These are phyloP conservation scores for Coturnix japonica DNA, from an alignment of 2,113 vertebrate species.

Conservation along the genomic window DNA sequence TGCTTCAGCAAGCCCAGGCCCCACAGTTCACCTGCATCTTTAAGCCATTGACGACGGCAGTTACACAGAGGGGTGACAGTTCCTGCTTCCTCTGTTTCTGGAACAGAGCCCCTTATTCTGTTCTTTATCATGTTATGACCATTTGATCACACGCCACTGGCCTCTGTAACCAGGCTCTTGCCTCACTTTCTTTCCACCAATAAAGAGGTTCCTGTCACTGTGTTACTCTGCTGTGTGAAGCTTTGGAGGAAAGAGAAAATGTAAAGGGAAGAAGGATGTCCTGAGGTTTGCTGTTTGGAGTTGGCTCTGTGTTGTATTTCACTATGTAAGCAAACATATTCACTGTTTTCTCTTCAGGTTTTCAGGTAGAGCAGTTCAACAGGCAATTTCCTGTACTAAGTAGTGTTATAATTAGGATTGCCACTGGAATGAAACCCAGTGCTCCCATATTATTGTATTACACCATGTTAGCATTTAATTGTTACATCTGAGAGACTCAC, in stretches of 20 bases:
- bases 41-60: neutral
- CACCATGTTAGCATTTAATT: slow-evolving; percentile 57
- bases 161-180: slow-evolving; percentile 60
- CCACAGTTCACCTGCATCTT: slow-evolving; percentile 1
- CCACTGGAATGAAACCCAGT: slow-evolving; percentile 64
- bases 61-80: neutral
- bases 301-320: neutral
- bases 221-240: neutral
- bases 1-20: neutral
- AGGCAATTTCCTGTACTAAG: slow-evolving; percentile 54
- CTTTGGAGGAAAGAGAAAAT: neutral
- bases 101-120: slow-evolving; percentile 14
- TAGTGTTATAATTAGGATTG: slow-evolving; percentile 64
- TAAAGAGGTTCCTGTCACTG: neutral
- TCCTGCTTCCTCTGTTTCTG: slow-evolving; percentile 18
- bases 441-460: slow-evolving; percentile 51
- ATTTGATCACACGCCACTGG: slow-evolving; percentile 28
- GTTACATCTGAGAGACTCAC: slow-evolving; percentile 44
- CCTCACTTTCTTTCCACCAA: neutral
- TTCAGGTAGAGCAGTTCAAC: slow-evolving; percentile 35
- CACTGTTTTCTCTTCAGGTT: slow-evolving; percentile 7
- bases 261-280: neutral
- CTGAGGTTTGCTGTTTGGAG: neutral
- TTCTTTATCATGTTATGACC: neutral
- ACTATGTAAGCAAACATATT: neutral